Evolutionary conservation across 2,888 invertebrate species (phyloP).

Genomic region (Gymnocheta viridis): DNA sequence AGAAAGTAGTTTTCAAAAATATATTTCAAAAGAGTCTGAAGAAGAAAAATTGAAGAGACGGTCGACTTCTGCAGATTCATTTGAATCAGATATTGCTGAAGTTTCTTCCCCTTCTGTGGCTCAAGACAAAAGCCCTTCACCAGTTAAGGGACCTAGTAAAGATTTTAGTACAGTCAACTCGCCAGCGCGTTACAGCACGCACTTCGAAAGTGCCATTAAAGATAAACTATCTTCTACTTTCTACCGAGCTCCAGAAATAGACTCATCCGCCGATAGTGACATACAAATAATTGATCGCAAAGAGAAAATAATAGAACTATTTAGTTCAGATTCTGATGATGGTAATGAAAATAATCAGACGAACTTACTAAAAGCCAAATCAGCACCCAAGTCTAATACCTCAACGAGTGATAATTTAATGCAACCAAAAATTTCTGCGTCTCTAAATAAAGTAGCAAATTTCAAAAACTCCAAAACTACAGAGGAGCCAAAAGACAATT

Average conservation of each 20-base stretch:
- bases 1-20: neutral
- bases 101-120: neutral
- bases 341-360: slow-evolving; percentile 68
- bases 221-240: slow-evolving; percentile 76
- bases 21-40: slow-evolving; percentile 18
- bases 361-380: slow-evolving; percentile 10
- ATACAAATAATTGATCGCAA: slow-evolving; percentile 74
- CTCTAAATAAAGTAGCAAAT: slow-evolving; percentile 9
- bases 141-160: neutral
- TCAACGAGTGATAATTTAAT: slow-evolving; percentile 52
- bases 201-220: slow-evolving; percentile 74
- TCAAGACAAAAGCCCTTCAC: neutral
- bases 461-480: slow-evolving; percentile 7
- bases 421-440: slow-evolving; percentile 75
- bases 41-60: slow-evolving; percentile 2
- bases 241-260: slow-evolving; percentile 59
- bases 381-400: neutral
- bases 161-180: slow-evolving; percentile 37
- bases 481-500: neutral
- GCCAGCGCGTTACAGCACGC: slow-evolving; percentile 74
- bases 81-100: slow-evolving; percentile 23
- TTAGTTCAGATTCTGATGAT: slow-evolving; percentile 71
- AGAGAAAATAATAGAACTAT: slow-evolving; percentile 75
- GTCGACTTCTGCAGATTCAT: neutral
- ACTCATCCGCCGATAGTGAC: slow-evolving; percentile 73